Base-by-base conservation (phyloP, 2,797 vertebrate genomes). In the Melanotaenia pygmaea region DNA sequence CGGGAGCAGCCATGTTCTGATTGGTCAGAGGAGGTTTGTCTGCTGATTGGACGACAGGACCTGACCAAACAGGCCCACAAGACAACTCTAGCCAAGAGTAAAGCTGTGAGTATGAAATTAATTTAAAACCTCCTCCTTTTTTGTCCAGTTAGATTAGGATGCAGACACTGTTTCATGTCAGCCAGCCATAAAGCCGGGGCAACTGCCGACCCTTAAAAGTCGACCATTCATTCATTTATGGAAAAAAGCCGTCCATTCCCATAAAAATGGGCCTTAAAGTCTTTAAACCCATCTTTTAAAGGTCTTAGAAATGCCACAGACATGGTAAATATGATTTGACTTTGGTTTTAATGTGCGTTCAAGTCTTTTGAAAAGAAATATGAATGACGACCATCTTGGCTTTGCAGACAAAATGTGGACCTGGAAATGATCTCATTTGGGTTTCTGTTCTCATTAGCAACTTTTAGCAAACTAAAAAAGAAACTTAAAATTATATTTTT, bases 11-110 rank as follows among this genome's bases (percentile, higher is more conserved):
- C 98, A 0, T 96, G 96, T 67, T 97, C 97, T 5, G 94, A 98
- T 89, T 99, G 98, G 98, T 96, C 97, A 0, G 96, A 99, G 91
- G 95, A 96, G 0, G 96, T 99, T 64, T 99, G 97, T 76, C 91
- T 97, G 75, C 88, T 99, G 82, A 99, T 99, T 56, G 97, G 98
- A 26, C 95, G 97, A 51, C 97, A 99, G 89, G 98, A 99, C 85
- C 93, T 99, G 56, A 99, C 95, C 72, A 98, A 96, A 72, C 98
- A 99, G 90, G 98, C 97, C 0, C 96, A 96, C 60, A 97, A 97
- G 83, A 97, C 96, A 83, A 97, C 95, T 53, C 81, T 98, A 80
- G 95, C 95, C 40, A 97, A 96, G 89, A 94, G 92, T 68, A 98
- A 96, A 95, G 94, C 96, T 35, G 98, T 99, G 88, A 96, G 97